Evolutionary conservation across 2,113 vertebrate genomes (phyloP), one percentile per base, ranked within the genome.

Genomic region (Procavia capensis): DNA sequence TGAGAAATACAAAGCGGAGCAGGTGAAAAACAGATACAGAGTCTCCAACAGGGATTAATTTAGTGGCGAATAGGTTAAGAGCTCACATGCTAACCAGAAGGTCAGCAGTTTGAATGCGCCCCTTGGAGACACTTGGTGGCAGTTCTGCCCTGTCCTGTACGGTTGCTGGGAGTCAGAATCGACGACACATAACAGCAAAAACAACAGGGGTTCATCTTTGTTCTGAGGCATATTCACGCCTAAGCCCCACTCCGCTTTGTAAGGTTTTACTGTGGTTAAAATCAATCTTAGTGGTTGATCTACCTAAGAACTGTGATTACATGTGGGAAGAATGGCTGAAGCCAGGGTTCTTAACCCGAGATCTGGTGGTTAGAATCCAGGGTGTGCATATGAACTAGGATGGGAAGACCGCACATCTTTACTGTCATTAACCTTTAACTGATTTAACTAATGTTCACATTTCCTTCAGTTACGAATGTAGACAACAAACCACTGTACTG

Each of bases 391-490:
- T 5, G 43, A 75, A 59, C 24, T 59, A 85, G 29, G 24, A 57
- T 81, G 25, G 6, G 75, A 68, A 72, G 93, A 70, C 59, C 3
- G 1, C 57, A 57, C 41, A 36, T 66, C 34, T 89, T 34, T 61
- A 79, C 41, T 88, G 91, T 50, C 4, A 6, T 54, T 79, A 34
- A 88, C 29, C 36, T 83, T 14, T 68, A 57, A 57, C 31, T 61
- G 36, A 76, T 83, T 14, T 68, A 57, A 57, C 31, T 61, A 43
- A 76, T 81, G 91, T 93, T 93, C 47, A 11, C 50, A 13, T 91
- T 87, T 87, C 43, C 39, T 93, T 81, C 93, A 59, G 66, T 84
- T 90, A 74, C 47, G 50, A 88, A 75, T 68, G 27, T 95, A 80
- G 13, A 43, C 4, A 88, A 25, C 11, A 88, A 95, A 80, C 54